A percentile compares a stretch with the other conserved stretches of the same genome.
Evolutionary conservation across 2,113 vertebrate species (phyloP).

Genomic region (Amphilophus citrinellus): DNA sequence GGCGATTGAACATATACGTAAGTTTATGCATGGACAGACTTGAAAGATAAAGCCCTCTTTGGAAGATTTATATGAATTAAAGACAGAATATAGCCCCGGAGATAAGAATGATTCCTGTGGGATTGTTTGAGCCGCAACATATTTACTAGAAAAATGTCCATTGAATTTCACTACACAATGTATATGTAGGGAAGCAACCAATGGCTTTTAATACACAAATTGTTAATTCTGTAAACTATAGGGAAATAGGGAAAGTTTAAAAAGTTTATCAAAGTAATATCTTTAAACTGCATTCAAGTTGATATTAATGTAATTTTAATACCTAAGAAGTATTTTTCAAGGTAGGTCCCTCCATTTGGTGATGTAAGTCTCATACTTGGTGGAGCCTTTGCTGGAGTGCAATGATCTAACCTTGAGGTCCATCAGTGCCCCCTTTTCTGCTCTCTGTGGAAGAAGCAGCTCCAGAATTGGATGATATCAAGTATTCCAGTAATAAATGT

Average conservation of each 20-base stretch:
- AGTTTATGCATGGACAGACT: background rate
- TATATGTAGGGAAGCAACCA: background rate
- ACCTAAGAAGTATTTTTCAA: background rate
- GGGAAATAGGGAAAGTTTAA: background rate
- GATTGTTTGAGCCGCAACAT: background rate
- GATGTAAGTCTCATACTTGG: background rate
- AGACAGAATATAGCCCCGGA: background rate
- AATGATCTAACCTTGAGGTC: constrained; percentile 1
- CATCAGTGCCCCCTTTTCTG: background rate
- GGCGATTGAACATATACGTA: background rate
- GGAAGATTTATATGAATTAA: background rate
- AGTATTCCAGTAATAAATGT: background rate
- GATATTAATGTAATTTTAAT: background rate
- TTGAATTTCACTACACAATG: background rate
- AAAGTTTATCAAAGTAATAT: background rate
- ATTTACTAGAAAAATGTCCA: background rate
- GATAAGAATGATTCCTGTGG: background rate
- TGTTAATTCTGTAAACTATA: background rate
- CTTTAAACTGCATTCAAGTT: background rate
- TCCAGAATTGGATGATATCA: background rate
- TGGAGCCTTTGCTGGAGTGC: constrained; percentile 4
- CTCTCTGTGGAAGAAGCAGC: background rate
- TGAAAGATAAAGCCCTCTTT: background rate
- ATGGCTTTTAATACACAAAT: background rate
- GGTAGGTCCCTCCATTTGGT: background rate